A percentile compares a stretch with the other conserved stretches of the same genome.
Conservation (phyloP, 2,888 invertebrate species). For the Polymixis flavicincta region DNA sequence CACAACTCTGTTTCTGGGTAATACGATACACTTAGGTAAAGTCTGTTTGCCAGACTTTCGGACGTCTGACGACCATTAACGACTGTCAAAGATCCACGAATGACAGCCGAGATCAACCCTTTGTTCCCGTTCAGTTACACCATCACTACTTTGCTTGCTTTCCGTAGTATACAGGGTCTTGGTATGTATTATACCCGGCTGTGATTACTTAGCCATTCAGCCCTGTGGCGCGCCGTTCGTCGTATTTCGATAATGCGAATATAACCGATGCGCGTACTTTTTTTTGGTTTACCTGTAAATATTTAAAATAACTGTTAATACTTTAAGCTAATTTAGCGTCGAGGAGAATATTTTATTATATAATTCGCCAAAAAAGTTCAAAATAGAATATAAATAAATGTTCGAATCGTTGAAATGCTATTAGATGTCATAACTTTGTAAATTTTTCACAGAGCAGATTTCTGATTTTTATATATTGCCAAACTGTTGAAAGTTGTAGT, state of each 20-base stretch:
- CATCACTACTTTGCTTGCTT: too few species aligned
- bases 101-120: too few species aligned
- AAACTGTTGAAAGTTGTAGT: conserved; percentile 36
- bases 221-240: not conserved
- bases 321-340: not conserved
- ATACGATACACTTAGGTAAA: too few species aligned
- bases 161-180: too few species aligned
- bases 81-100: too few species aligned
- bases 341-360: conserved; percentile 39
- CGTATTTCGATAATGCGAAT: not conserved
- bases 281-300: conserved; percentile 7
- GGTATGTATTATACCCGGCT: too few species aligned
- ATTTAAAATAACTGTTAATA: not conserved
- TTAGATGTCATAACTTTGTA: conserved; percentile 17
- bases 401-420: conserved; percentile 5
- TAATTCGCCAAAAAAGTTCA: conserved; percentile 60
- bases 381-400: conserved; percentile 46
- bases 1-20: too few species aligned
- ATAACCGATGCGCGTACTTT: not conserved
- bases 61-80: too few species aligned
- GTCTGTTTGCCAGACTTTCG: too few species aligned
- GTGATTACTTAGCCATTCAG: too few species aligned
- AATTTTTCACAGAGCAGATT: conserved; percentile 10
- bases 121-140: too few species aligned
- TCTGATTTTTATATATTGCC: conserved; percentile 32